A percentile compares a stretch with the other conserved stretches of the same genome.
Evolutionary conservation across 2,888 invertebrate species (phyloP).

Genomic region (Temnothorax rugatulus): DNA sequence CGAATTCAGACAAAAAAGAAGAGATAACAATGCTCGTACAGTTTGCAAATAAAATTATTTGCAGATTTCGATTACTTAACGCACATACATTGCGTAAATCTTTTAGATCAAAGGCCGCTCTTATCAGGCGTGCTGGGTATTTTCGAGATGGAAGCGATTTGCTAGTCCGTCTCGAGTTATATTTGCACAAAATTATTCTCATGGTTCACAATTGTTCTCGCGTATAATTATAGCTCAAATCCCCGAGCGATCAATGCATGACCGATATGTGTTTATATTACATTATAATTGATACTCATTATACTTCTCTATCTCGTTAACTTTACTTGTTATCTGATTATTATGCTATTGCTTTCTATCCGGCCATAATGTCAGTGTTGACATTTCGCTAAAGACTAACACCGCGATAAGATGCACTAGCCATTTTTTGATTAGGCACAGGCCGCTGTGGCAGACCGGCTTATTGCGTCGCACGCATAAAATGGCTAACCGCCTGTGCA

Average conservation of each 20-base stretch:
- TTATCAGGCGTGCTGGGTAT: not conserved
- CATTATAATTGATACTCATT: slow-evolving; percentile 24
- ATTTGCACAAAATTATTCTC: not conserved
- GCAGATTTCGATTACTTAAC: not conserved
- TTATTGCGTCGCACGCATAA: not conserved
- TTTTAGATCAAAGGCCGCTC: not conserved
- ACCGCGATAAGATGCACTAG: slow-evolving; percentile 51
- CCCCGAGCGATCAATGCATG: not conserved
- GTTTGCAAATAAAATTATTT: not conserved
- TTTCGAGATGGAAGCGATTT: not conserved
- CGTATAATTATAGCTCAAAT: not conserved
- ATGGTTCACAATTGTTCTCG: not conserved
- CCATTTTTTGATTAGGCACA: slow-evolving; percentile 19
- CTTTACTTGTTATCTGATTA: slow-evolving; percentile 54
- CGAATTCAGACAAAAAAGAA: not conserved
- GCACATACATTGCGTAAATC: not conserved
- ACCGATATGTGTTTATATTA: slow-evolving; percentile 20
- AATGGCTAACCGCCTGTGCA: slow-evolving; percentile 42
- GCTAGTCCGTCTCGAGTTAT: not conserved
- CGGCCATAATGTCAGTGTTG: slow-evolving; percentile 64
- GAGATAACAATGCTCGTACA: not conserved
- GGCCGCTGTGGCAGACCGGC: not conserved
- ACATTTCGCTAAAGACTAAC: slow-evolving; percentile 58
- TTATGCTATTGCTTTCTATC: slow-evolving; percentile 73
- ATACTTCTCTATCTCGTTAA: slow-evolving; percentile 30